Evolutionary conservation across 2,888 invertebrate species (phyloP), one percentile per base, ranked within the genome.

Genomic region (Resseliella maxima): DNA sequence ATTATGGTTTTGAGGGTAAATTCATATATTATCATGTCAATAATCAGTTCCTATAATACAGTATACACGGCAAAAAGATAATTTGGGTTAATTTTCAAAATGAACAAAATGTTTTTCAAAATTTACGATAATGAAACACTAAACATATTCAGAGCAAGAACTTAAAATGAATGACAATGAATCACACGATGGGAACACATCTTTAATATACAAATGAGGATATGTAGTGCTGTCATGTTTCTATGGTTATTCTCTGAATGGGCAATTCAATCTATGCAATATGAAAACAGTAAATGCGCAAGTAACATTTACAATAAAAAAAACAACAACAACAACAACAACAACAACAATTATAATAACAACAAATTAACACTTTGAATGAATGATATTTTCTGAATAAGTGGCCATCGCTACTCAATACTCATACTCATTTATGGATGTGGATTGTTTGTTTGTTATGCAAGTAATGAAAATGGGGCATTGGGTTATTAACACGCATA

Each of bases 141-240:
- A n/a, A n/a, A n/a, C n/a, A n/a, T n/a, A n/a, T n/a, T n/a, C n/a
- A n/a, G n/a, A n/a, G n/a, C n/a, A n/a, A n/a, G n/a, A n/a, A n/a
- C n/a, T n/a, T n/a, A n/a, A n/a, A n/a, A n/a, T n/a, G n/a, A n/a
- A n/a, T n/a, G n/a, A n/a, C n/a, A n/a, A n/a, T n/a, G n/a, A n/a
- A n/a, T n/a, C n/a, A n/a, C n/a, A n/a, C n/a, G n/a, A n/a, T n/a
- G n/a, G n/a, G n/a, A n/a, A n/a, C n/a, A n/a, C n/a, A n/a, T n/a
- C n/a, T n/a, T n/a, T n/a, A 31, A 31, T 72, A 72, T 72, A 12
- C 72, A 72, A 72, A 72, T 72, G 31, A 72, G 31, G 72, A 72
- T 72, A 72, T 72, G 72, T 31, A 12, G 18, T 12, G 35, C n/a
- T 72, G 31, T 31, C 3, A 31, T 72, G 12, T 27, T 2, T 50